Percentiles rank a stretch among this genome's conserved stretches.
Evolutionary conservation across 2,797 vertebrate species (phyloP).

Genomic region (Gouania willdenowi): DNA sequence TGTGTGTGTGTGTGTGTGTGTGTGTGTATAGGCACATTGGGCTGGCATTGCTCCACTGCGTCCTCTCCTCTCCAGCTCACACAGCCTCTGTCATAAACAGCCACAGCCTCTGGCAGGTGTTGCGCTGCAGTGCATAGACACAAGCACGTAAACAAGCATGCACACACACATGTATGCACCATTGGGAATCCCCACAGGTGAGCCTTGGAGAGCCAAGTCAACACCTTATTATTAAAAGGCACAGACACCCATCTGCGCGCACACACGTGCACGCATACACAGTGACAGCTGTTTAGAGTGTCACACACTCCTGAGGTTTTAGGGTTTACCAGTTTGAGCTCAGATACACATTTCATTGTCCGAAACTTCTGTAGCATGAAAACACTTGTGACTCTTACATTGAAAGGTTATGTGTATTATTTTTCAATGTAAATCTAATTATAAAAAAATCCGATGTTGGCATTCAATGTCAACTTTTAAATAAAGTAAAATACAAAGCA

Average conservation of each 20-base stretch:
- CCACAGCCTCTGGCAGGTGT: constrained; percentile 90
- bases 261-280: constrained; percentile 20
- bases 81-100: constrained; percentile 78
- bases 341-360: neutral
- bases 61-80: constrained; percentile 71
- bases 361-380: neutral
- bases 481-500: no score
- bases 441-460: no score
- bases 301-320: constrained; percentile 22
- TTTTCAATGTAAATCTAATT: no score
- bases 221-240: constrained; percentile 74
- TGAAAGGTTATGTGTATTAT: no score
- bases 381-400: neutral
- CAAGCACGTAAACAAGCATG: neutral
- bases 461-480: no score
- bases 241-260: constrained; percentile 48
- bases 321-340: neutral
- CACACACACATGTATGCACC: constrained; percentile 24
- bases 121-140: constrained; percentile 74
- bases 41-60: constrained; percentile 34
- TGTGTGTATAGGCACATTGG: constrained; percentile 6
- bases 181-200: constrained; percentile 66
- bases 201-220: constrained; percentile 62
- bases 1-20: constrained; percentile 1
- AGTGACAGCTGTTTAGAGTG: constrained; percentile 53